Evolutionary conservation across 2,888 invertebrate genomes (phyloP).

Genomic region (Cactoblastis cactorum): DNA sequence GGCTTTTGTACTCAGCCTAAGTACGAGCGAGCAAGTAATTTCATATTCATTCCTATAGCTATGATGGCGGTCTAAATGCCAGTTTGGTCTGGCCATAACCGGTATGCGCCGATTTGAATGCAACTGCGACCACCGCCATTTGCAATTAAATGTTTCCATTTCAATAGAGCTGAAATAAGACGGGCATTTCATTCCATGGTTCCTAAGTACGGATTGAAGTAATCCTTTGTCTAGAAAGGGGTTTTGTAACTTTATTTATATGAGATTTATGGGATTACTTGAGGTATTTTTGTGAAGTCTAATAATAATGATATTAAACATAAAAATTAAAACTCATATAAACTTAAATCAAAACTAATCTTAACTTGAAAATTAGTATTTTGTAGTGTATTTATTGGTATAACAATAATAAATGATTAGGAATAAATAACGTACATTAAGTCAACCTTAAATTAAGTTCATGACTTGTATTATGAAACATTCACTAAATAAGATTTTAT

Average conservation of each 20-base stretch:
- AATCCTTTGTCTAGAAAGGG: conserved; percentile 6
- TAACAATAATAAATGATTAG: too few species aligned
- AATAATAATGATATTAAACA: neutral
- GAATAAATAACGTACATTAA: too few species aligned
- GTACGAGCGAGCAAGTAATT: conserved; percentile 15
- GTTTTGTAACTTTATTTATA: conserved; percentile 17
- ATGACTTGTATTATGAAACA: too few species aligned
- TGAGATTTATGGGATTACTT: neutral
- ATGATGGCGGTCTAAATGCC: conserved; percentile 24
- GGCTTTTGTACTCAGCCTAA: neutral
- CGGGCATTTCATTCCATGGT: conserved; percentile 15
- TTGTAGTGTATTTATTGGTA: too few species aligned
- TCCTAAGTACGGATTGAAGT: conserved; percentile 3
- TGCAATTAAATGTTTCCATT: conserved; percentile 61
- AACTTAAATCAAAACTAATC: too few species aligned
- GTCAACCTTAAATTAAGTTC: too few species aligned
- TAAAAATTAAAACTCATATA: too few species aligned
- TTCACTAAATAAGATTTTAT: too few species aligned
- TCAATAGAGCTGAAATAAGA: conserved; percentile 43
- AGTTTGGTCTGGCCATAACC: conserved; percentile 34
- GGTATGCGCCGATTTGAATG: conserved; percentile 48
- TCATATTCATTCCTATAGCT: conserved; percentile 21
- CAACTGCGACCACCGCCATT: conserved; percentile 37
- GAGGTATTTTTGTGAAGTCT: neutral
- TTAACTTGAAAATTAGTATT: too few species aligned